Evolutionary conservation across 2,113 vertebrate species (phyloP), one percentile per base, ranked within the genome.

Genomic region (Haemorhous mexicanus): DNA sequence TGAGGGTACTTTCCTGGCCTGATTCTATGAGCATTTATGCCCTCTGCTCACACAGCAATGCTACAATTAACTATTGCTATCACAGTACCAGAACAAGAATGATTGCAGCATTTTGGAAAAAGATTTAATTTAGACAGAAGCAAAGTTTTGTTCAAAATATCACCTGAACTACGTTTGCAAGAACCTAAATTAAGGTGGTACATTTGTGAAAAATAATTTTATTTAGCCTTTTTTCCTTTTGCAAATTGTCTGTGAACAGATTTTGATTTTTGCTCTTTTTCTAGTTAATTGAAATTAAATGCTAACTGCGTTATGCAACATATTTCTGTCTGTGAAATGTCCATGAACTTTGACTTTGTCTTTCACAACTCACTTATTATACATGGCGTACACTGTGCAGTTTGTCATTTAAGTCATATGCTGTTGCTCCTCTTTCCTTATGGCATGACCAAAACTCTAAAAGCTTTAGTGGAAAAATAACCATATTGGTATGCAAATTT

Each of bases 401-500:
- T 95, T 97, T 96, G 96, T 96, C 93, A 97, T 95, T 96, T 93
- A 97, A 95, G 95, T 97, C 94, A 97, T 96, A 94, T 96, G 96
- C 95, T 96, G 94, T 97, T 97, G 95, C 95, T 97, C 93, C 85
- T 96, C 93, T 97, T 97, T 97, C 94, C 95, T 96, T 97, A 96
- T 96, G 94, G 95, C 92, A 95, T 96, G 95, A 96, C 95, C 94
- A 96, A 97, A 97, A 97, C 96, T 97, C 93, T 96, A 94, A 83
- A 94, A 97, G 92, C 96, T 95, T 93, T 96, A 97, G 92, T 94
- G 83, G 86, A 96, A 97, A 96, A 97, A 96, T 96, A 96, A 94
- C 94, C 95, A 96, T 96, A 96, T 96, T 96, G 95, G 92, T 96
- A 97, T 97, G 94, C 95, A 96, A 96, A 96, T 97, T 95, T 96